Evolutionary conservation across 1,140 invertebrate species (phyloP), one percentile per base, ranked within the genome.

Genomic region (Asobara japonica): DNA sequence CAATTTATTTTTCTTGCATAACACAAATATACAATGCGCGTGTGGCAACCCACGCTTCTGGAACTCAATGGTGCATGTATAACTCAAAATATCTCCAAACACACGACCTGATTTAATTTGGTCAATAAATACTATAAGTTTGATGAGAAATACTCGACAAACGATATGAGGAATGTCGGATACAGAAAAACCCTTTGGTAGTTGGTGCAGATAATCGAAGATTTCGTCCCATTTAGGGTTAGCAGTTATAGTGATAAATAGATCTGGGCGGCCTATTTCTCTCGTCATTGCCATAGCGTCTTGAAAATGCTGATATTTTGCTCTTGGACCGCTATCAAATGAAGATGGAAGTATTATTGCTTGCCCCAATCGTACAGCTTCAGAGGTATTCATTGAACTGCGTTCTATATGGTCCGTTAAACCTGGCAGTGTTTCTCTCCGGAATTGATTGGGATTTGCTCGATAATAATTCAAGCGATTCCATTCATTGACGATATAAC

Each of bases 151-250:
- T n/a, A 69, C 31, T 20, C 25, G 31, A 1, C 3, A 13, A 7
- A 60, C 51, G 6, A 60, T 29, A 11, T 60, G 0, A 1, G 48
- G 30, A 27, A n/a, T 13, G 25, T 29, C 2, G 2, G n/a, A 33
- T 20, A 29, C 29, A 25, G 18, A 20, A 1, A 25, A 31, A 51
- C 31, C 4, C n/a, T n/a, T 10, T 13, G 41, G 41, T 16, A 8
- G 3, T 20, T 29, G 8, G 16, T 72, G 22, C 16, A 71, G 13
- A 73, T 72, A 67, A 7, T 62, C 30, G 18, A 41, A 2, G 10
- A 67, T 67, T 67, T 45, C 65, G 18, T 22, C 8, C 65, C 71
- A 72, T 11, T 72, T 67, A 2, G 71, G 51, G 61, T 67, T 72
- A 68, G 41, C 60, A 41, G 56, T 48, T 3, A 45, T 22, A 5